Percentiles rank a stretch among this genome's conserved stretches.
Conservation (phyloP, 2,797 vertebrate species). For the Pagetopsis macropterus region DNA sequence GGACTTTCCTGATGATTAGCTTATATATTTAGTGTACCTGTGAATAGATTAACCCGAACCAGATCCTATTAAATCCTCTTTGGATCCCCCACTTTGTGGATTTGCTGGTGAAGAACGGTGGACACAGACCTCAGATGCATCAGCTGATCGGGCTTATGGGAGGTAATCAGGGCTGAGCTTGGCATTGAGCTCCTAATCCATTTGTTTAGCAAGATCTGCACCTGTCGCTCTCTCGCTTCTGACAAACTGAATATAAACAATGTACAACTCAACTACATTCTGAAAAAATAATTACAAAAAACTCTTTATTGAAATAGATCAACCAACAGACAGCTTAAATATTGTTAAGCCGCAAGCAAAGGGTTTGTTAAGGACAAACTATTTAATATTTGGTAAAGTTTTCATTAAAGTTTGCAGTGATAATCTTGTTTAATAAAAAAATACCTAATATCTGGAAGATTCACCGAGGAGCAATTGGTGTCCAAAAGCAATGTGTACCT, state of each 20-base stretch:
- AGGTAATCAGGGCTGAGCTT: slow-evolving; percentile 79
- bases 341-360: too few relatives aligned
- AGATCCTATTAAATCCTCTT: slow-evolving; percentile 76
- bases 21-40: slow-evolving; percentile 68
- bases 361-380: too few relatives aligned
- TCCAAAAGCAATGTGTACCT: neutral
- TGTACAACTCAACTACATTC: neutral
- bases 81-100: slow-evolving; percentile 59
- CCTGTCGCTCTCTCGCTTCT: slow-evolving; percentile 58
- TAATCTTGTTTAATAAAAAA: slow-evolving; percentile 16
- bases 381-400: too few relatives aligned
- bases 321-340: too few relatives aligned
- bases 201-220: slow-evolving; percentile 74
- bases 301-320: too few relatives aligned
- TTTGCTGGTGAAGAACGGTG: slow-evolving; percentile 61
- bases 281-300: neutral
- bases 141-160: slow-evolving; percentile 69
- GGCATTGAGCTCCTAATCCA: slow-evolving; percentile 71
- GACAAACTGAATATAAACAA: slow-evolving; percentile 25
- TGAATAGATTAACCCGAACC: slow-evolving; percentile 75
- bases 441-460: neutral
- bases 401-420: slow-evolving; percentile 5
- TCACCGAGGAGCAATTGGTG: neutral
- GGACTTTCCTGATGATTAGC: slow-evolving; percentile 55
- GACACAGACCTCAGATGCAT: slow-evolving; percentile 49